Conservation (phyloP, 2,888 invertebrate genomes). For the Corbicula japonica region DNA sequence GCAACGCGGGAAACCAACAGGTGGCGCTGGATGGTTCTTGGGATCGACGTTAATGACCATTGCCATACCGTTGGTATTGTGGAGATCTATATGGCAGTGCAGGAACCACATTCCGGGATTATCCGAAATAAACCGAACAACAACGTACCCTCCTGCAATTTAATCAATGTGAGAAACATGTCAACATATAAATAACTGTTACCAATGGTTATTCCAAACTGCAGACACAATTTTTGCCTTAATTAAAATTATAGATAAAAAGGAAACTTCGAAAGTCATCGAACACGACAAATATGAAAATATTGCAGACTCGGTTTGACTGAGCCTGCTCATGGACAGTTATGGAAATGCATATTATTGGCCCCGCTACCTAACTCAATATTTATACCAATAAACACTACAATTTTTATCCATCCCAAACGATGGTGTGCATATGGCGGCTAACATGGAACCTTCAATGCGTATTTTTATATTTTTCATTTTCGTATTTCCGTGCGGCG, state of each 20-base stretch:
- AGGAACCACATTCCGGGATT: constrained; percentile 78
- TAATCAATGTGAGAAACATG: not conserved
- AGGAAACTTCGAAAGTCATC: not conserved
- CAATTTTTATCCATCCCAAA: too few relatives aligned
- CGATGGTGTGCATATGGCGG: too few relatives aligned
- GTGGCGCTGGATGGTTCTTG: constrained; percentile 28
- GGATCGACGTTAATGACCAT: constrained; percentile 64
- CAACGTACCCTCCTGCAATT: constrained; percentile 71
- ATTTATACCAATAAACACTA: too few relatives aligned
- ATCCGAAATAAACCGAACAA: constrained; percentile 71
- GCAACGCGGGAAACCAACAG: constrained; percentile 66
- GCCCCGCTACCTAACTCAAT: too few relatives aligned
- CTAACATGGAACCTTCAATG: too few relatives aligned
- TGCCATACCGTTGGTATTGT: constrained; percentile 76
- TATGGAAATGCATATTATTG: too few relatives aligned
- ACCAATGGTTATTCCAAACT: not conserved
- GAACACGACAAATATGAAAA: not conserved
- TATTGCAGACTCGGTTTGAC: not conserved
- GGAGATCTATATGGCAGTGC: constrained; percentile 76
- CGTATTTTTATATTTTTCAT: too few relatives aligned
- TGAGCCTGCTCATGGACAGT: too few relatives aligned
- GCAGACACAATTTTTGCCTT: not conserved
- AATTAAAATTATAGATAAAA: not conserved
- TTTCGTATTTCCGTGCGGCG: too few relatives aligned
- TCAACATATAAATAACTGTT: not conserved